phyloP scores from a whole-genome alignment of 2,888 invertebrate species.

The Nemapogon koenigi region DNA sequence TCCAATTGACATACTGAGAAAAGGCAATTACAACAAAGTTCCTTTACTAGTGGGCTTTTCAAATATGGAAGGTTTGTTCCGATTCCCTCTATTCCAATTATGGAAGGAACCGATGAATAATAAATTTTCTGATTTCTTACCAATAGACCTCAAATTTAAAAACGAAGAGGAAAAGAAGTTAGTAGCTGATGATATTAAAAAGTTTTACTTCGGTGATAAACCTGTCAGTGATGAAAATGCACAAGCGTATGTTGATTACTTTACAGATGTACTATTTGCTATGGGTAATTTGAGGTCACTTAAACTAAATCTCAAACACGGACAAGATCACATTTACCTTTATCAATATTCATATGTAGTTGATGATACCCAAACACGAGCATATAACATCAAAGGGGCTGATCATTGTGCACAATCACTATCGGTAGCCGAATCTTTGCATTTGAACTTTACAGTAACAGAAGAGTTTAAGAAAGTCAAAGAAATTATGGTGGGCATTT shows the following conservation, averaged over 20 bases:
- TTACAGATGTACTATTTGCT: slow-evolving; percentile 7
- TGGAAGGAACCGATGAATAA: slow-evolving; percentile 9
- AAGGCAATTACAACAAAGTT: not conserved
- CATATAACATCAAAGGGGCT: not conserved
- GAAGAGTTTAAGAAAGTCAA: not conserved
- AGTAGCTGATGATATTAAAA: not conserved
- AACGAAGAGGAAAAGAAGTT: not conserved
- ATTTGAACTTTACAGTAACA: not conserved
- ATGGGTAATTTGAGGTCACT: not conserved
- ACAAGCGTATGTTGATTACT: slow-evolving; percentile 3
- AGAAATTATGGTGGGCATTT: not conserved
- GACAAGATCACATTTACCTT: slow-evolving; percentile 1
- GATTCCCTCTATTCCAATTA: not conserved
- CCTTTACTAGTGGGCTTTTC: not conserved
- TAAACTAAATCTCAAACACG: not conserved
- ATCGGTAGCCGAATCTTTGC: not conserved
- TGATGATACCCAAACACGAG: not conserved
- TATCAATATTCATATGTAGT: slow-evolving; percentile 10
- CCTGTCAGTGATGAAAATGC: not conserved
- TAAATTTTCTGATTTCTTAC: slow-evolving; percentile 5
- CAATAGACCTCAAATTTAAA: not conserved
- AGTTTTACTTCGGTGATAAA: slow-evolving; percentile 7
- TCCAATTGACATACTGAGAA: slow-evolving; percentile 5
- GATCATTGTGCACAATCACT: not conserved
- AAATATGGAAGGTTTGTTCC: slow-evolving; percentile 5